Evolutionary conservation across 2,888 invertebrate species (phyloP).

Genomic region (Halictus ligatus): DNA sequence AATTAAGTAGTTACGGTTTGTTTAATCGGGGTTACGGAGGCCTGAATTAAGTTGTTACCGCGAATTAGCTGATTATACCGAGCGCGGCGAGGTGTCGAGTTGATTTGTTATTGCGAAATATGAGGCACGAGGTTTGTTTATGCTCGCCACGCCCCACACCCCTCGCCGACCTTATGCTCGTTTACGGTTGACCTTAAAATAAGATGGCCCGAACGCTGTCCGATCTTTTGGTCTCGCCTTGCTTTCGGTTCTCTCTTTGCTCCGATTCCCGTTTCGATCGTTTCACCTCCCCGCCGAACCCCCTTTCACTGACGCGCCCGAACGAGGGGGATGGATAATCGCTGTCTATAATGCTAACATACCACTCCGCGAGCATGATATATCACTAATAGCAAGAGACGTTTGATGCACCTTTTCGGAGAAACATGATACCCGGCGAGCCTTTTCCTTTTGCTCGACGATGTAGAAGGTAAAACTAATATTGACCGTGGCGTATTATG

Average conservation of each 20-base stretch:
- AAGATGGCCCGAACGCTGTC: constrained; percentile 43
- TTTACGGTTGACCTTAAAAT: constrained; percentile 68
- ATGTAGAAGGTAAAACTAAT: constrained; percentile 37
- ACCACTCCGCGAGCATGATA: constrained; percentile 37
- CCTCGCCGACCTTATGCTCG: constrained; percentile 65
- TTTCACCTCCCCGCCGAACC: constrained; percentile 13
- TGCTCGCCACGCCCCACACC: constrained; percentile 61
- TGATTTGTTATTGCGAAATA: constrained; percentile 79
- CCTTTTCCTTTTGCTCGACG: constrained; percentile 16
- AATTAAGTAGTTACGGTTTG: constrained; percentile 80
- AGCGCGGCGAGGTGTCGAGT: constrained; percentile 76
- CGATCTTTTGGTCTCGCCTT: constrained; percentile 47
- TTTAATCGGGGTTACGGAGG: constrained; percentile 79
- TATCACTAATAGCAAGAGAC: constrained; percentile 47
- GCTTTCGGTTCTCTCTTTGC: constrained; percentile 30
- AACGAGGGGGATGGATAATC: constrained; percentile 44
- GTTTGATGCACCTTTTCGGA: constrained; percentile 18
- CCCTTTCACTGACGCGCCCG: constrained; percentile 42
- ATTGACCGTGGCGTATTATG: constrained; percentile 40
- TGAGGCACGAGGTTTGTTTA: constrained; percentile 68
- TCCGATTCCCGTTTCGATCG: constrained; percentile 27
- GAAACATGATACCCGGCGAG: constrained; percentile 36
- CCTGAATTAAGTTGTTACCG: constrained; percentile 82
- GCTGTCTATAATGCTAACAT: constrained; percentile 50
- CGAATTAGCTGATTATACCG: constrained; percentile 80